phyloP scores from a whole-genome alignment of 2,797 vertebrate species.

The Clarias platycephalus region DNA sequence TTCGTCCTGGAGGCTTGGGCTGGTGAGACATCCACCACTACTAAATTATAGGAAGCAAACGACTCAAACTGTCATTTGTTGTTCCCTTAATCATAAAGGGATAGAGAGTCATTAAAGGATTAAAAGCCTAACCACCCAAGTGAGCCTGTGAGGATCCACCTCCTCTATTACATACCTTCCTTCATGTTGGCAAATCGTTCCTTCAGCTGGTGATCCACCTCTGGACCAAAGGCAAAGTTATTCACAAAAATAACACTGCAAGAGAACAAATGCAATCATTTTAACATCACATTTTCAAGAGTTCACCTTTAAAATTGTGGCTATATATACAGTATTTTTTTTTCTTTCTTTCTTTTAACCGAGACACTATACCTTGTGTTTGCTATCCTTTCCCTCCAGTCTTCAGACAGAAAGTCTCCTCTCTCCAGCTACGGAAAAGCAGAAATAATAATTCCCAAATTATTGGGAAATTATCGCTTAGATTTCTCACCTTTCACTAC shows the following conservation, averaged over 20 bases:
- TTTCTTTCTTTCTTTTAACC: too few species aligned
- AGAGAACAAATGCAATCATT: conserved; percentile 62
- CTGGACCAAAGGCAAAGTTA: conserved; percentile 99
- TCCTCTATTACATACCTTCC: conserved; percentile 81
- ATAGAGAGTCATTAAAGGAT: not conserved
- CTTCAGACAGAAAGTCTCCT: conserved; percentile 98
- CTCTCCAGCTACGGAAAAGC: conserved; percentile 87
- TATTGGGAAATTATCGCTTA: too few species aligned
- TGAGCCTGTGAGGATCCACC: not conserved
- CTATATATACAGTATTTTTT: too few species aligned
- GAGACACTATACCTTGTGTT: conserved; percentile 87
- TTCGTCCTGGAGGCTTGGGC: not conserved
- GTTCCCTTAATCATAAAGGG: not conserved
- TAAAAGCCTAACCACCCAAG: not conserved
- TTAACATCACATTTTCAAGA: not conserved
- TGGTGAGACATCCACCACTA: not conserved
- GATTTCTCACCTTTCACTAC: not conserved
- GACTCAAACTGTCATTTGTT: not conserved
- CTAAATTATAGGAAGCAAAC: not conserved
- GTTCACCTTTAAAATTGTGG: not conserved
- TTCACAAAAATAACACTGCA: conserved; percentile 99
- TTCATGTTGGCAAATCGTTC: conserved; percentile 99
- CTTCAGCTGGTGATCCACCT: conserved; percentile 99
- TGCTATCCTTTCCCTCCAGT: conserved; percentile 97
- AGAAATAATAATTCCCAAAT: not conserved